Percentiles rank a stretch among this genome's conserved stretches.
Evolutionary conservation across 2,113 vertebrate species (phyloP).

Genomic region (Oreocharis arfaki): DNA sequence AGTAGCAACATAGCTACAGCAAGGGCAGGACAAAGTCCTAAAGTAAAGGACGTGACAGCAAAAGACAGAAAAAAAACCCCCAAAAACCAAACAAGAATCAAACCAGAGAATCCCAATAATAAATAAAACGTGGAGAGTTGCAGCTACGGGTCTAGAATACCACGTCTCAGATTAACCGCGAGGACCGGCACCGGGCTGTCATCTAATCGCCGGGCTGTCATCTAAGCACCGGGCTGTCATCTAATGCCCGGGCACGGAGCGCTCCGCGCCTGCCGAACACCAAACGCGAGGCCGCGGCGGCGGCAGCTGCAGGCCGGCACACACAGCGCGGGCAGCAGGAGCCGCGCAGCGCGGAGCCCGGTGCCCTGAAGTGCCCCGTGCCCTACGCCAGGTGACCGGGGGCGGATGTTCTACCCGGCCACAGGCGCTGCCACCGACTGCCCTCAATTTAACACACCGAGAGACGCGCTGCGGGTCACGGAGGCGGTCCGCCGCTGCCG

Average conservation of each 20-base stretch:
- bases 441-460: background rate
- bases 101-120: background rate
- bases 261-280: background rate
- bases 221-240: background rate
- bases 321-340: background rate
- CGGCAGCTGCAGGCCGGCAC: background rate
- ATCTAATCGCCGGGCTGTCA: background rate
- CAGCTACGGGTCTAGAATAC: background rate
- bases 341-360: background rate
- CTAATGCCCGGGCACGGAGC: rapidly evolving
- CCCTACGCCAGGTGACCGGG: background rate
- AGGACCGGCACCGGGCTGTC: background rate
- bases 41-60: background rate
- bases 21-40: background rate
- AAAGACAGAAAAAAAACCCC: too few relatives aligned
- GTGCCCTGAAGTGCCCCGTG: background rate
- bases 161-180: rapidly evolving
- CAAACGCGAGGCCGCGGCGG: background rate
- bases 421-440: background rate
- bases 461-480: background rate
- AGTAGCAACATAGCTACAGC: background rate
- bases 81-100: too few relatives aligned
- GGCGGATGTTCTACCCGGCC: background rate
- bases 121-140: rapidly evolving
- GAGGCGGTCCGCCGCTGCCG: background rate